Evolutionary conservation across 2,888 invertebrate species (phyloP), one percentile per base, ranked within the genome.

Genomic region (Alitta virens): DNA sequence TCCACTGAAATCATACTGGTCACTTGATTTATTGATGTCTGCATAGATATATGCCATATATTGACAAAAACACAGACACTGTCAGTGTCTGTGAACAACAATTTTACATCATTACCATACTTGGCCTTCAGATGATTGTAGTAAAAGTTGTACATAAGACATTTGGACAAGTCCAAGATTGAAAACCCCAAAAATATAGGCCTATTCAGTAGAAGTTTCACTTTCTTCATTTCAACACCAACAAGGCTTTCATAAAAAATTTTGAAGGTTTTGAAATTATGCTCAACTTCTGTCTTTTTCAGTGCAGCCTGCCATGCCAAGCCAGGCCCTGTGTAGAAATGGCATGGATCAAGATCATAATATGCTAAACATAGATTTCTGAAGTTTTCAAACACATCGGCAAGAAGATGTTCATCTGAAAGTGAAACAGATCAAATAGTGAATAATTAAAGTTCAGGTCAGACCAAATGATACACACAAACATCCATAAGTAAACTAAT

Each of bases 121-220:
- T 69, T 73, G 33, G 27, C 42, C 60, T 72, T 76, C 52, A 79
- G 69, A 50, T 69, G 75, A 60, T 75, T 71, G 62, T 80, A 81
- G 54, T 66, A 64, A 49, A 49, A 49, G 49, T 49, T 21, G 16
- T 49, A 49, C 49, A 49, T 49, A 7, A 49, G 23, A 9, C 5
- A 5, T 16, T 49, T 49, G 0, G 74, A 78, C 25, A 83, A 26
- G 56, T 83, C 83, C 50, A 83, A 66, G 57, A 82, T 74, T 7
- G 67, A 33, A 60, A 81, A 74, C n/a, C 82, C 82, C 1, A 77
- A 66, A 64, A 80, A 82, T 26, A 83, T 75, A 1, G 81, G 82
- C 7, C 49, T n/a, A 16, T 49, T 49, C 49, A 49, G 3, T 3
- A 18, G 23, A 49, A 49, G 49, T 16, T 49, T 49, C 3, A 49